A percentile compares a stretch with the other conserved stretches of the same genome.
These are phyloP conservation scores for Herpetotheres cachinnans DNA, from an alignment of 2,113 vertebrate genomes.

Conservation along the genomic window DNA sequence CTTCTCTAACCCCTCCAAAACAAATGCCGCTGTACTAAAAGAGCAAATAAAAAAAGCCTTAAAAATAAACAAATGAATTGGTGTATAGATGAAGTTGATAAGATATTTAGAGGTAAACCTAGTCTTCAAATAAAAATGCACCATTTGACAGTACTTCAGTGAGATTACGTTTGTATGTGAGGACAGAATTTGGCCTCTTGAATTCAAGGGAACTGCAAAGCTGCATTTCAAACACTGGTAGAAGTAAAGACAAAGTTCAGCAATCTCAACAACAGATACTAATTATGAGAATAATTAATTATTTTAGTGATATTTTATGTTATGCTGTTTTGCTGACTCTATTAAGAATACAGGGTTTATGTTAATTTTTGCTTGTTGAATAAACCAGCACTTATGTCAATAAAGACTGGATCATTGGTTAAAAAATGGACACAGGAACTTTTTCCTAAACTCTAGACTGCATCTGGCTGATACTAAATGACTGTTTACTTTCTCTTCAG, in stretches of 20 bases:
- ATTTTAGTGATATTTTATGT: background rate
- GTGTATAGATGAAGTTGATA: background rate
- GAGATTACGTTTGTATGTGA: background rate
- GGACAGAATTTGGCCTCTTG: background rate
- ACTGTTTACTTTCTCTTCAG: background rate
- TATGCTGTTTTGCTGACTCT: background rate
- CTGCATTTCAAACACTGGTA: background rate
- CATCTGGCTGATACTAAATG: background rate
- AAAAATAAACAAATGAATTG: background rate
- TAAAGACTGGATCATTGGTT: background rate
- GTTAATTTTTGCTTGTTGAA: background rate
- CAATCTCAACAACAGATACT: background rate
- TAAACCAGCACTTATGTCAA: background rate
- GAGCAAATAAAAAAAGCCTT: background rate
- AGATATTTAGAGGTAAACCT: background rate
- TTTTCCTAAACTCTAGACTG: background rate
- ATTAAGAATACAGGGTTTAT: background rate
- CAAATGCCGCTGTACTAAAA: background rate
- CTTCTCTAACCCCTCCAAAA: background rate
- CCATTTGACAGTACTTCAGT: background rate
- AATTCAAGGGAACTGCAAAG: background rate
- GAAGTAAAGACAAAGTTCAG: background rate
- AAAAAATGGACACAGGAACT: background rate
- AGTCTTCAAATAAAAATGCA: background rate
- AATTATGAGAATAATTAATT: background rate